Base-by-base conservation (phyloP, 2,113 vertebrate species). In the Oophaga pumilio region DNA sequence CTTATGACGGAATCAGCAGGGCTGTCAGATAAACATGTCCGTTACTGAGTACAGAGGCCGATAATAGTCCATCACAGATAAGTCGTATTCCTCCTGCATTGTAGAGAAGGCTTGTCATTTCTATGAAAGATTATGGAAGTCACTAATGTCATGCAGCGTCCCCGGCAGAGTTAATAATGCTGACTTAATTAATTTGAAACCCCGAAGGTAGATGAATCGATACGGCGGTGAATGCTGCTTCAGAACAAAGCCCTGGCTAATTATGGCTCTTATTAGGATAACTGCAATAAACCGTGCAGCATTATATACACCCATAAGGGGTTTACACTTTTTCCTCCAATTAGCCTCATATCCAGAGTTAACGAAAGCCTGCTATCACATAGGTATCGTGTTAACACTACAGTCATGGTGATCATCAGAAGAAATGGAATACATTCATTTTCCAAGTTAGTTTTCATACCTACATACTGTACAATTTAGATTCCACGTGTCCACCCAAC, bases 151-250 rank as follows among this genome's bases (percentile, higher is more conserved):
- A 33, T 53, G 85, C 59, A 3, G 85, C 74, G 50, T 86, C 62
- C n/a, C 22, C 3, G 59, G 24, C 73, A 53, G 83, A 56, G 76
- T 28, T 86, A 86, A 86, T 86, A 86, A 86, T 56, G 85, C 74
- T 68, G 85, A 86, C 76, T 86, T 78, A 86, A 86, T 86, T 78
- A 66, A 86, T 86, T 78, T 79, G 60, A 64, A 77, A 74, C 84
- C 84, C 84, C 53, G 71, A 85, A 85, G 84, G 71, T 78, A 69
- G 85, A 86, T 86, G 64, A 86, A 86, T 86, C 85, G 60, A 79
- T 78, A 86, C 8, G 74, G 43, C 8, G 11, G 9, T 53, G 60
- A 28, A 78, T 53, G 26, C 59, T 9, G 20, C 68, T 60, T 11
- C 28, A 53, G 56, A 49, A 85, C 52, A 85, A 74, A 85, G 69